These are phyloP conservation scores for Chaetodon trifasciatus DNA, from an alignment of 2,797 vertebrate genomes.

Conservation along the genomic window DNA sequence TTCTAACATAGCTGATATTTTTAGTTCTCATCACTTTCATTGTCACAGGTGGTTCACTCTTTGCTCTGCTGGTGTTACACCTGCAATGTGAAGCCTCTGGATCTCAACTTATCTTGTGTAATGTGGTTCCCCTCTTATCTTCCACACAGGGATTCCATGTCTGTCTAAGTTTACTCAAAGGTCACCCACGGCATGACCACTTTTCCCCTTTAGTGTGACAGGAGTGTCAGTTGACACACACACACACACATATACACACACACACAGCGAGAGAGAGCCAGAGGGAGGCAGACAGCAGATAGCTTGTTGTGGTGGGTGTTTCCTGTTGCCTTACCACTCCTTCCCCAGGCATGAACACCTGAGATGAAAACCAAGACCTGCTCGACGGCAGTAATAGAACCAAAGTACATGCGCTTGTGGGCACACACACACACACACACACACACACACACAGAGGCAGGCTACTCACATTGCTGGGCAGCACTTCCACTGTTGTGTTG, in stretches of 20 bases:
- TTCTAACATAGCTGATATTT: background rate
- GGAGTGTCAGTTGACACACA: conserved; percentile 20
- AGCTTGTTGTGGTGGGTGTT: conserved; percentile 38
- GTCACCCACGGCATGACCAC: conserved; percentile 39
- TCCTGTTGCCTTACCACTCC: conserved; percentile 33
- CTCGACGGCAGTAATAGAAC: conserved; percentile 5
- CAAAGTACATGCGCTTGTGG: conserved; percentile 8
- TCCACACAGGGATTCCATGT: conserved; percentile 27
- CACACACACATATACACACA: conserved; percentile 4
- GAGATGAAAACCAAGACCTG: conserved; percentile 49
- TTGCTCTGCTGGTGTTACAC: background rate
- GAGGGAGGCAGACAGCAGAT: conserved; percentile 24
- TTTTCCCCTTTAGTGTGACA: conserved; percentile 47
- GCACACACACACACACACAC: conserved; percentile 25
- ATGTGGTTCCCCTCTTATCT: conserved; percentile 40
- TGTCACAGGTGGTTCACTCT: background rate
- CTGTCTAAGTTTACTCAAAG: conserved; percentile 63
- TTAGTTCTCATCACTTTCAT: background rate
- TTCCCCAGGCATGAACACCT: conserved; percentile 37
- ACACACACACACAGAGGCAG: background rate
- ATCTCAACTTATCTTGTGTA: background rate
- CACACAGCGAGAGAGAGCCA: background rate
- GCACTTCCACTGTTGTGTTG: conserved; percentile 89
- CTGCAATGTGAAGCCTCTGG: background rate
- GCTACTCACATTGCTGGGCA: conserved; percentile 85